Conservation (phyloP, 2,113 vertebrate species). For the Phodopus roborovskii region DNA sequence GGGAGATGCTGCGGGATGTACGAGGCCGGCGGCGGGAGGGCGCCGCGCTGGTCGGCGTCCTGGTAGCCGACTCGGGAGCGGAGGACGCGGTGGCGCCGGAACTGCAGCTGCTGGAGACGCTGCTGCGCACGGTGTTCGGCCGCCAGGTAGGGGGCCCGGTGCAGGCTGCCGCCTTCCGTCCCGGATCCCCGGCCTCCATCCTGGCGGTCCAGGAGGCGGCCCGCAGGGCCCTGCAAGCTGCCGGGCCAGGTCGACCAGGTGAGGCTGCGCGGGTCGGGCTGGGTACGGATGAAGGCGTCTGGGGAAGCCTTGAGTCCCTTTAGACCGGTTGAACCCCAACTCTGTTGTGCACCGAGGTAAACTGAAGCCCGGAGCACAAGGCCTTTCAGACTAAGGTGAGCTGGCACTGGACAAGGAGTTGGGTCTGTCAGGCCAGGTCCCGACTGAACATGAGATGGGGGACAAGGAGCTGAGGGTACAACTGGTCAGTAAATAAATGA, state of each 20-base stretch:
- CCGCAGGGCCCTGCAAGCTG: conserved; percentile 80
- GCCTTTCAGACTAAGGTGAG: neutral
- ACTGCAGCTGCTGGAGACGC: conserved; percentile 71
- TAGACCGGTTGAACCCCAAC: neutral
- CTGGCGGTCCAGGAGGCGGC: conserved; percentile 73
- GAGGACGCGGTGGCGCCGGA: conserved; percentile 68
- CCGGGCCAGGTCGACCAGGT: conserved; percentile 76
- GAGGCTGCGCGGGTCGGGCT: conserved; percentile 51
- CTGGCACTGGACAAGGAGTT: neutral
- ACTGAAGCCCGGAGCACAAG: conserved; percentile 8
- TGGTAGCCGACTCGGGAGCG: conserved; percentile 68
- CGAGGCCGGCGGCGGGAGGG: conserved; percentile 73
- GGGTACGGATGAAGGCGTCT: neutral
- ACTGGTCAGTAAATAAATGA: too few relatives aligned
- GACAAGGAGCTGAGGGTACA: neutral
- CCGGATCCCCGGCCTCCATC: conserved; percentile 38
- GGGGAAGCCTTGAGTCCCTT: neutral
- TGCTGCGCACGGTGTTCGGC: conserved; percentile 74
- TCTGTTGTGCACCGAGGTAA: neutral
- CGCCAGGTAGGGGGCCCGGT: conserved; percentile 72
- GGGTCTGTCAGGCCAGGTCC: neutral
- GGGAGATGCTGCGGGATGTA: conserved; percentile 85
- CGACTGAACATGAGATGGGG: neutral
- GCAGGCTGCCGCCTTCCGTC: conserved; percentile 81
- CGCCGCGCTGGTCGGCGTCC: conserved; percentile 77